These are phyloP conservation scores for Eurois occulta DNA, from an alignment of 2,888 invertebrate genomes.

Conservation along the genomic window DNA sequence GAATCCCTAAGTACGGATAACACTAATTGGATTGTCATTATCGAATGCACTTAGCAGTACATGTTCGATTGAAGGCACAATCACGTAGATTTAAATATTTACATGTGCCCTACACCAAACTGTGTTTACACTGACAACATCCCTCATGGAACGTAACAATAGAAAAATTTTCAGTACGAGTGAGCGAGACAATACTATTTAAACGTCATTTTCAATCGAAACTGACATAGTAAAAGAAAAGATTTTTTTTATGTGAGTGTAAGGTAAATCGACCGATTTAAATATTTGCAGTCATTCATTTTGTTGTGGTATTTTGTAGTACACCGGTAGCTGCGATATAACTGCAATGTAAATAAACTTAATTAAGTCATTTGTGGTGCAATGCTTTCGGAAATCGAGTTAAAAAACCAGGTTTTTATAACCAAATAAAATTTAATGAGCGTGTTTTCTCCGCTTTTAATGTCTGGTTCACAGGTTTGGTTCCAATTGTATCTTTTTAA, in stretches of 20 bases:
- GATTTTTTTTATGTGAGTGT: background rate
- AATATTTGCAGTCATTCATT: constrained; percentile 24
- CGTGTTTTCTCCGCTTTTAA: constrained; percentile 15
- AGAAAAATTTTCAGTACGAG: background rate
- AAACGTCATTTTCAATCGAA: background rate
- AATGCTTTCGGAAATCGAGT: constrained; percentile 23
- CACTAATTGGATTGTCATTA: constrained; percentile 49
- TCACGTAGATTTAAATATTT: background rate
- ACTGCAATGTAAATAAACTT: constrained; percentile 33
- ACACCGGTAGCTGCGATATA: background rate
- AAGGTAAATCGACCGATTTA: background rate
- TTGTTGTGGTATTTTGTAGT: constrained; percentile 36
- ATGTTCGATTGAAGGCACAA: constrained; percentile 22
- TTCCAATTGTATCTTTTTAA: background rate
- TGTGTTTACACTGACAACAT: background rate
- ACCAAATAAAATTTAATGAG: constrained; percentile 28
- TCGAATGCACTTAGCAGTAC: constrained; percentile 44
- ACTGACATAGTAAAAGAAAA: background rate
- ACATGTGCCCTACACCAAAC: background rate
- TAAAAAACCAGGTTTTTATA: constrained; percentile 42
- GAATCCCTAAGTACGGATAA: constrained; percentile 22
- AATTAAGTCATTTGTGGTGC: constrained; percentile 40
- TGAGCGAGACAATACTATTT: background rate
- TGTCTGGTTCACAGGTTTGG: background rate
- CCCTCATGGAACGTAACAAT: background rate